phyloP scores from a whole-genome alignment of 2,797 vertebrate genomes.

The Eleutherodactylus coqui region DNA sequence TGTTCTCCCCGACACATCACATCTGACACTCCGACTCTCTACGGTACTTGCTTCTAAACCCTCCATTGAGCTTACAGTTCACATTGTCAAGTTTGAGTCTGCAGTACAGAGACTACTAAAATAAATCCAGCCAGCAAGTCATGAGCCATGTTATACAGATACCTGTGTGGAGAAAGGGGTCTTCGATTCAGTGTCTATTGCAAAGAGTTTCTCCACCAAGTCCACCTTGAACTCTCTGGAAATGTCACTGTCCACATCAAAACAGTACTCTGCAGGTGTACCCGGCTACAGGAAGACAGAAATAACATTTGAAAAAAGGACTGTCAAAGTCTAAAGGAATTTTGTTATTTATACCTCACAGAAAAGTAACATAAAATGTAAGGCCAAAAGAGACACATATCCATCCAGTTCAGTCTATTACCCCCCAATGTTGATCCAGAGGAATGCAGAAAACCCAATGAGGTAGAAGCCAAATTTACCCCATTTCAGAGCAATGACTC shows the following conservation, averaged over 20 bases:
- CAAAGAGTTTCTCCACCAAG: constrained; percentile 95
- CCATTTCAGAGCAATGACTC: too few species aligned
- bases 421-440: too few species aligned
- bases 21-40: background rate
- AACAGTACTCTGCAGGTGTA: constrained; percentile 85
- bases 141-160: background rate
- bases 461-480: too few species aligned
- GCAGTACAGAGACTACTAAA: background rate
- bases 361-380: too few species aligned
- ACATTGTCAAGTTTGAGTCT: background rate
- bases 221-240: constrained; percentile 93
- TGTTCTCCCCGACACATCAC: background rate
- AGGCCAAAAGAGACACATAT: too few species aligned
- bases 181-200: constrained; percentile 92
- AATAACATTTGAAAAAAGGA: too few species aligned
- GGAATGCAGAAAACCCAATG: too few species aligned
- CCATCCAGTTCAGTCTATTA: too few species aligned
- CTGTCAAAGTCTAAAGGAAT: background rate
- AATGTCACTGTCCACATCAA: constrained; percentile 90
- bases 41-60: background rate
- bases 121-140: constrained; percentile 36
- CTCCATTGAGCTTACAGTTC: background rate
- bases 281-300: constrained; percentile 77
- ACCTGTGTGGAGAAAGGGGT: constrained; percentile 91
- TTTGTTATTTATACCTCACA: too few species aligned